Base-by-base conservation (phyloP, 2,113 vertebrate species). In the Sturnira hondurensis region DNA sequence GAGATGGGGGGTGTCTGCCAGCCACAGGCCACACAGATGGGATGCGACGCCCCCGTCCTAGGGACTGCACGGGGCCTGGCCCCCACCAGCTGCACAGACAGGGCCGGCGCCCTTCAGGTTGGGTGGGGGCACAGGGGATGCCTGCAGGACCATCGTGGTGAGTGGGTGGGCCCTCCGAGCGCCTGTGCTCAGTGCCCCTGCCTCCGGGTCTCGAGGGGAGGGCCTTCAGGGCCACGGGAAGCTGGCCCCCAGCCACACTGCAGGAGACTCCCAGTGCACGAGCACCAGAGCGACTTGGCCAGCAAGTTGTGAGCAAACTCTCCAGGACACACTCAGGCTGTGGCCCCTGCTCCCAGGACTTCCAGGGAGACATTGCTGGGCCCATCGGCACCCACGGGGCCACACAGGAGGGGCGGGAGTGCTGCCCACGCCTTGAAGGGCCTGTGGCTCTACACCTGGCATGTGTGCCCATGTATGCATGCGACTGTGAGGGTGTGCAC, bases 121-220 rank as follows among this genome's bases (percentile, higher is more conserved):
- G 10, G 45, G 16, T 22, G 50, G 50, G 9, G 33, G 47, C 41
- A 8, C 56, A 20, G 2, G 11, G 12, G 45, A 19, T 33, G 9
- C n/a, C 2, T 1, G 28, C 76, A 81, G 11, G 20, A 7, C 74
- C 28, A 9, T 4, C n/a, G 4, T 0, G 5, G 12, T 0, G 5
- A 11, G 4, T 43, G 3, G 38, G 13, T 0, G 8, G 20, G 76
- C 52, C 52, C 73, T n/a, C 77, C 2, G 36, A 8, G 45, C 0
- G 2, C 9, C 12, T 41, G 68, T 10, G 43, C 24, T n/a, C 4
- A 22, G 71, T 1, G 1, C 58, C 36, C 54, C 47, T 0, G 17
- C 78, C 28, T 38, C 54, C 52, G 0, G 12, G 38, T 31, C 7
- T 12, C 0, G 9, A 52, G 61, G 41, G 41, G 13, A 43, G 24